Evolutionary conservation across 2,797 vertebrate species (phyloP).

Genomic region (Halcyon smyrnensis): DNA sequence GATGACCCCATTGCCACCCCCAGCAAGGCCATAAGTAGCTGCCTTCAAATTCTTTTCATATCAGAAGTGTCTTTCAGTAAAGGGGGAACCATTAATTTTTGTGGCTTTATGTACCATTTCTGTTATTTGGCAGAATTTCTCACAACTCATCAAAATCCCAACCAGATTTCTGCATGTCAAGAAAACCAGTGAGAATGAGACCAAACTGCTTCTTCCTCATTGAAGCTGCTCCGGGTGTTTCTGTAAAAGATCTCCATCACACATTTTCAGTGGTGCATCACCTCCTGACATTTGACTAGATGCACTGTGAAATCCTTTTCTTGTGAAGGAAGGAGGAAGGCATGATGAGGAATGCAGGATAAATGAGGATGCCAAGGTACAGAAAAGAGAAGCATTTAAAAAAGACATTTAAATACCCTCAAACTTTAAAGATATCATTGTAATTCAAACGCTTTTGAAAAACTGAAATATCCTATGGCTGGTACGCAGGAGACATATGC

Average conservation of each 20-base stretch:
- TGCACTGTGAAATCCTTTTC: background rate
- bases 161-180: background rate
- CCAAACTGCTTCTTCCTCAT: background rate
- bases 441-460: background rate
- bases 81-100: background rate
- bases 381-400: background rate
- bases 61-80: background rate
- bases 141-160: background rate
- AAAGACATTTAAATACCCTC: background rate
- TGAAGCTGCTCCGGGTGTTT: background rate
- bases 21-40: background rate
- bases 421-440: background rate
- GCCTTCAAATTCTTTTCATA: background rate
- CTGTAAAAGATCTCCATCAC: background rate
- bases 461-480: background rate
- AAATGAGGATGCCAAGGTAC: background rate
- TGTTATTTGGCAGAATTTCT: background rate
- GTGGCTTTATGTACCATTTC: background rate
- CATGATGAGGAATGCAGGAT: background rate
- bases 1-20: fast-evolving
- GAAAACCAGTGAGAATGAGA: background rate
- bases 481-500: background rate
- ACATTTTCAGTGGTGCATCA: background rate
- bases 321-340: background rate
- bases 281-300: background rate